Evolutionary conservation across 2,888 invertebrate genomes (phyloP).

Genomic region (Chloromyia formosa): DNA sequence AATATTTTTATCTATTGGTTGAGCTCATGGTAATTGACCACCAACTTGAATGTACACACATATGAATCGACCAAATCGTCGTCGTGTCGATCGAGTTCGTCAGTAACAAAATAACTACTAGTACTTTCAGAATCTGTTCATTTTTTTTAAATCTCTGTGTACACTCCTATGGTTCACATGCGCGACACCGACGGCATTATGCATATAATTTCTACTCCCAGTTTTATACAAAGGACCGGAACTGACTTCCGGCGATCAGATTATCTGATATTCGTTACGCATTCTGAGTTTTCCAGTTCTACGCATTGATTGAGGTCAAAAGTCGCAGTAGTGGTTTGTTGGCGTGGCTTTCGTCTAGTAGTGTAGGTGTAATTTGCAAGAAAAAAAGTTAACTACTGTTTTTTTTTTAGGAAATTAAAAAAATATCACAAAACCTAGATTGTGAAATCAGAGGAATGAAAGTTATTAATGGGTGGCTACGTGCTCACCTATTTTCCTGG

Average conservation of each 20-base stretch:
- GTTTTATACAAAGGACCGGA: conserved; percentile 59
- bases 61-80: no score
- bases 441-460: background rate
- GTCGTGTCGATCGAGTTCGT: background rate
- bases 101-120: background rate
- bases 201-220: conserved; percentile 37
- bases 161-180: no score
- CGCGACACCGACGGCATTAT: conserved; percentile 1
- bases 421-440: background rate
- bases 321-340: conserved; percentile 5
- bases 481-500: background rate
- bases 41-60: no score
- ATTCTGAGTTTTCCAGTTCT: conserved; percentile 49
- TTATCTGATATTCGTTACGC: conserved; percentile 54
- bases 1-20: conserved; percentile 10
- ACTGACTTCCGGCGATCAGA: conserved; percentile 57
- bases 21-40: background rate
- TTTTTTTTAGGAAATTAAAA: background rate
- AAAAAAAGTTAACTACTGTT: conserved; percentile 1
- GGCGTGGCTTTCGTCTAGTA: conserved; percentile 7
- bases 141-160: background rate
- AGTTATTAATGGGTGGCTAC: background rate
- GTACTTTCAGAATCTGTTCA: background rate
- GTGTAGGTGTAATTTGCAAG: background rate
- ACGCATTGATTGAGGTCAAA: conserved; percentile 47